Base-by-base conservation (phyloP, 2,888 invertebrate species). In the Abscondita cerata region DNA sequence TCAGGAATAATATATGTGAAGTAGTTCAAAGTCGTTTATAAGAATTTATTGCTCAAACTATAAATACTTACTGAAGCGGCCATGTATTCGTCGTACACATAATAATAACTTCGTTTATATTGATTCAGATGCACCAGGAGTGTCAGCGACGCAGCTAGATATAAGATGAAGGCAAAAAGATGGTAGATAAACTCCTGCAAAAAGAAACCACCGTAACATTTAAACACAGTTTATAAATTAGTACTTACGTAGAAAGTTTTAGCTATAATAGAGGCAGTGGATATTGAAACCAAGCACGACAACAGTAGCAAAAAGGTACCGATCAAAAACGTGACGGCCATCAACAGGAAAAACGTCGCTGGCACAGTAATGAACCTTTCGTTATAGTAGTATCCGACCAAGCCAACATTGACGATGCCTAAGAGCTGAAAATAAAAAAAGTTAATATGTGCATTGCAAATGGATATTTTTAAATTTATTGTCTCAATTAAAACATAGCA, bases 171-270 rank as follows among this genome's bases (percentile, higher is more conserved):
- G 1, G 89, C 93, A 60, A 91, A 80, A 5, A 87, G 84, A 71
- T 95, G 94, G 74, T 92, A 95, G 65, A 94, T 83, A 55, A 93
- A 85, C 84, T 94, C 93, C 94, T 94, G 81, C 44, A 86, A 83
- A 62, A 60, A 62, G 31, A 59, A 59, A 52, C 34, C 48, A 13
- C 13, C 4, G 2, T 25, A 25, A 25, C 25, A 25, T 25, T 25
- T 4, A 25, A 25, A 25, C 36, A 36, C 11, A 36, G 2, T 1
- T 16, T 12, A 16, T 5, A 13, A 9, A 1, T 1, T 51, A 44
- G 53, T 75, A 89, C 91, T 89, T 80, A 91, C 91, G 72, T 87
- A 89, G 67, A 89, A 84, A 1, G 91, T 93, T 82, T 93, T 94
- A 1, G 92, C 86, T 72, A 95, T 87, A 69, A 94, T 89, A 31